phyloP scores from a whole-genome alignment of 2,888 invertebrate species.

The Bedellia somnulentella region DNA sequence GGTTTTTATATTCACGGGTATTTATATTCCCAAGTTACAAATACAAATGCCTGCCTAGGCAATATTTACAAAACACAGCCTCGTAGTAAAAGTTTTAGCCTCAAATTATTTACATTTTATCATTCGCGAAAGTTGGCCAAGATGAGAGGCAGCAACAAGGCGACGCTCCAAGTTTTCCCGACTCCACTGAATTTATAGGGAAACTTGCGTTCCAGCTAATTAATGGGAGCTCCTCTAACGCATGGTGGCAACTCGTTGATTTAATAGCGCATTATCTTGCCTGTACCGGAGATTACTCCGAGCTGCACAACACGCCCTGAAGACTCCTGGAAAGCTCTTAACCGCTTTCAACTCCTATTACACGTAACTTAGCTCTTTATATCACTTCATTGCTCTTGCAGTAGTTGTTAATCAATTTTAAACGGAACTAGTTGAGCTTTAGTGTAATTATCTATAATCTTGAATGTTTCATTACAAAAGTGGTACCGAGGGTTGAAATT shows the following conservation, averaged over 20 bases:
- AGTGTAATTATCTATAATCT: too few species aligned
- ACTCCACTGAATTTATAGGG: slow-evolving; percentile 50
- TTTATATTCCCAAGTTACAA: too few species aligned
- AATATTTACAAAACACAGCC: too few species aligned
- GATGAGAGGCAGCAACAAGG: slow-evolving; percentile 39
- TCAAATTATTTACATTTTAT: too few species aligned
- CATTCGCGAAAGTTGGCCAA: slow-evolving; percentile 41
- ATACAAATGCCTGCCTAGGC: too few species aligned
- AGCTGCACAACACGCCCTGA: slow-evolving; percentile 1
- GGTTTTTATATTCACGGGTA: too few species aligned
- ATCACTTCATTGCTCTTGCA: neutral
- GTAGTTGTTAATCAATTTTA: too few species aligned
- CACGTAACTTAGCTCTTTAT: neutral
- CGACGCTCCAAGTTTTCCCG: slow-evolving; percentile 28
- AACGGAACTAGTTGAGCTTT: too few species aligned
- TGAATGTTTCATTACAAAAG: too few species aligned
- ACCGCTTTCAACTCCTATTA: neutral
- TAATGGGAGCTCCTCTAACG: slow-evolving; percentile 47
- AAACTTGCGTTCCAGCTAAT: slow-evolving; percentile 55
- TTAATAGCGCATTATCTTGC: slow-evolving; percentile 36
- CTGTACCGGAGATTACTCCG: slow-evolving; percentile 5
- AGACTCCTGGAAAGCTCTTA: neutral
- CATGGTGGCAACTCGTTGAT: slow-evolving; percentile 31
- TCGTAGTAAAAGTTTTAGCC: too few species aligned
- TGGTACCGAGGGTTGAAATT: too few species aligned